Base-by-base conservation (phyloP, 2,888 invertebrate genomes). In the Blera fallax region DNA sequence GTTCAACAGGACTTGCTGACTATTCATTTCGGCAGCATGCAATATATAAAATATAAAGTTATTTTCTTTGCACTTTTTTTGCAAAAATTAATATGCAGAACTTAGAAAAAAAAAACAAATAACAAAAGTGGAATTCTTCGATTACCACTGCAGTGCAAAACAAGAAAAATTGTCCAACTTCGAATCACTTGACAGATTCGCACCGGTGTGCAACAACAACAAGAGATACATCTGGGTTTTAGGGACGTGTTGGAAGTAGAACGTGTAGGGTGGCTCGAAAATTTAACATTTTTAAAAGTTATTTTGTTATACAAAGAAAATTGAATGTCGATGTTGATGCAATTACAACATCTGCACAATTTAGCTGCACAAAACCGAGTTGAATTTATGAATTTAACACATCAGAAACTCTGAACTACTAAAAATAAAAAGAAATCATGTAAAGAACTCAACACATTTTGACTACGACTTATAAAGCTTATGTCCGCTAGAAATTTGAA, bases 91-190 rank as follows among this genome's bases (percentile, higher is more conserved):
- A 18, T 64, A 64, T 77, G 50, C 60, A 62, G 56, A 58, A 74
- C 60, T 48, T 56, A 77, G 32, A 64, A 62, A 62, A 58, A 52
- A 1, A 77, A 77, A 48, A 32, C 14, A 54, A 79, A 54, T n/a
- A n/a, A 24, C 24, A 24, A 2, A 24, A 56, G 37, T 69, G 21
- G 14, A 69, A 74, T 62, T 82, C 60, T 43, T 60, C 67, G 58
- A 82, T 77, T 87, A 87, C 81, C 88, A 85, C 65, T 78, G 80
- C 54, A 84, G 60, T 48, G 34, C 18, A 88, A 84, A 69, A 73
- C 69, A 54, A 64, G 58, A 73, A 67, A 76, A 72, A 27, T 69
- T 88, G 69, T 82, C 81, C 82, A 67, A 80, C 60, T 69, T 8
- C 2, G 11, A 45, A 40, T n/a, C n/a, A 32, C 43, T 27, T 70